Evolutionary conservation across 2,797 vertebrate species (phyloP).

Genomic region (Cygnus olor): DNA sequence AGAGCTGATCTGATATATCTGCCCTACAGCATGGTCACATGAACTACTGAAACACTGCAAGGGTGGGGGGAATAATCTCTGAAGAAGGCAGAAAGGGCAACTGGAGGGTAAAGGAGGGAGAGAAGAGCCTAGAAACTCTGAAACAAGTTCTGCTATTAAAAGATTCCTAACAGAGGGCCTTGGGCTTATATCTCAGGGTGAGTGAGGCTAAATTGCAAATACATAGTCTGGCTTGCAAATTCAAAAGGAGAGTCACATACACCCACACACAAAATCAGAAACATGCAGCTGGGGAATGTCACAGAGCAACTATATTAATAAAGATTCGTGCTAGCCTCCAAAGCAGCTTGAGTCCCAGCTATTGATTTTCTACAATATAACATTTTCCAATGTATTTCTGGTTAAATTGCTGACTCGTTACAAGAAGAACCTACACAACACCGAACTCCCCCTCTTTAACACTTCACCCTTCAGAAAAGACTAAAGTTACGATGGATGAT

Average conservation of each 20-base stretch:
- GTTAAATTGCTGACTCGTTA: neutral
- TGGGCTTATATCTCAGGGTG: neutral
- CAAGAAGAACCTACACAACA: neutral
- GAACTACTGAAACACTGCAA: neutral
- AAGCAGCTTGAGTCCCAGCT: neutral
- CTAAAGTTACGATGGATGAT: neutral
- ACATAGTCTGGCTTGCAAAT: neutral
- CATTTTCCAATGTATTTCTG: neutral
- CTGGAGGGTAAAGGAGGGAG: neutral
- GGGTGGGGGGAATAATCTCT: neutral
- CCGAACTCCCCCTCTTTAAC: neutral
- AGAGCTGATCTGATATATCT: neutral
- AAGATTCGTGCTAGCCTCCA: neutral
- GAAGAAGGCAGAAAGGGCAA: neutral
- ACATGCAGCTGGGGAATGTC: neutral
- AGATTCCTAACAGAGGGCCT: neutral
- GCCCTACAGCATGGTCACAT: neutral
- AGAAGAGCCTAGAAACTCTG: neutral
- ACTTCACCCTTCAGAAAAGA: neutral
- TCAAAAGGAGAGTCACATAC: neutral
- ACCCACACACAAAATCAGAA: neutral
- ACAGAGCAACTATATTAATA: neutral
- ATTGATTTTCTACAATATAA: neutral
- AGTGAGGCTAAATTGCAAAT: neutral
- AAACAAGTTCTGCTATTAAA: neutral